A percentile compares a stretch with the other conserved stretches of the same genome.
phyloP scores from a whole-genome alignment of 1,140 invertebrate species.

The Drosophila tropicalis region DNA sequence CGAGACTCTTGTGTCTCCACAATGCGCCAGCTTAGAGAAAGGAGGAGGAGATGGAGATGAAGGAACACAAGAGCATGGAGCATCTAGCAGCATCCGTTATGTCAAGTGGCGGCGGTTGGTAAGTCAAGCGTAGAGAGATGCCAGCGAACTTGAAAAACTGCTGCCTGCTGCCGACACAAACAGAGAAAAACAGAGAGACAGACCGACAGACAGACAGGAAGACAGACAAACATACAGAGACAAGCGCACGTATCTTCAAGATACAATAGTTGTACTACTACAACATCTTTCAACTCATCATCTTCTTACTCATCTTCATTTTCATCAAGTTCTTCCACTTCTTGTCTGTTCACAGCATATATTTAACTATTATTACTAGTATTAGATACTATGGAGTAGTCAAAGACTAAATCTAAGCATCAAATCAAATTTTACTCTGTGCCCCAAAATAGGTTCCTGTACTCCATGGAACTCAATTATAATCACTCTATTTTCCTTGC shows the following conservation, averaged over 20 bases:
- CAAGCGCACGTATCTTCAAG: not conserved
- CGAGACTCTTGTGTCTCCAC: slow-evolving; percentile 3
- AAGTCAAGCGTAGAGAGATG: slow-evolving; percentile 18
- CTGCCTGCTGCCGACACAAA: slow-evolving; percentile 40
- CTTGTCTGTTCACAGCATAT: slow-evolving; percentile 5
- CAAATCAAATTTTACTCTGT: no score
- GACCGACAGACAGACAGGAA: not conserved
- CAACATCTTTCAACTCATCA: not conserved
- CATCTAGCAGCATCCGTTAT: slow-evolving; percentile 20
- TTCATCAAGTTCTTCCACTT: not conserved
- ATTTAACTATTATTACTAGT: not conserved
- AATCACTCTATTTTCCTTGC: no score
- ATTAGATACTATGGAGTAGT: not conserved
- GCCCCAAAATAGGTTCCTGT: no score
- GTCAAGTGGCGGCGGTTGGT: slow-evolving; percentile 16
- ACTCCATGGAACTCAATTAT: no score
- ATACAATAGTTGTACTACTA: not conserved
- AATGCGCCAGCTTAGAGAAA: not conserved
- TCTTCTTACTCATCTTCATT: not conserved
- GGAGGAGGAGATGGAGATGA: not conserved
- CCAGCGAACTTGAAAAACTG: slow-evolving; percentile 24
- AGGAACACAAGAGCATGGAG: not conserved
- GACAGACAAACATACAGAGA: not conserved
- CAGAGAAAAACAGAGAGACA: slow-evolving; percentile 6
- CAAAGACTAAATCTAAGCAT: not conserved